Percentiles rank a stretch among this genome's conserved stretches.
Conservation (phyloP, 2,113 vertebrate species). For the Lathamus discolor region DNA sequence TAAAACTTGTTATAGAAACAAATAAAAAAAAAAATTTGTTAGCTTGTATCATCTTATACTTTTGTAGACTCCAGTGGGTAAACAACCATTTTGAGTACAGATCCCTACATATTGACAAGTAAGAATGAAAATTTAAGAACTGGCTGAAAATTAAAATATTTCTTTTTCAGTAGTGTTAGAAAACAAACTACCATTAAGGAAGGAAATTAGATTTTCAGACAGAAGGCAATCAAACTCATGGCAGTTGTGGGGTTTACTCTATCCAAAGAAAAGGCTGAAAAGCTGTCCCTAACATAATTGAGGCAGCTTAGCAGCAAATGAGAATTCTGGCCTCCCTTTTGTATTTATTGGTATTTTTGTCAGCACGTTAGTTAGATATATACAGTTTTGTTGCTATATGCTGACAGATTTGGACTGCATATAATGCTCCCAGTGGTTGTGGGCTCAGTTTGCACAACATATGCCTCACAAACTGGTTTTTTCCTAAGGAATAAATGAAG, state of each 20-base stretch:
- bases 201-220: neutral
- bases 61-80: neutral
- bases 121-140: neutral
- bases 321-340: conserved; percentile 21
- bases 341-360: conserved; percentile 4
- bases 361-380: conserved; percentile 5
- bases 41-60: neutral
- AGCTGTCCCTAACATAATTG: neutral
- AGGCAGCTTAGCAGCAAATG: neutral
- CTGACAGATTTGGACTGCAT: conserved; percentile 53
- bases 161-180: neutral
- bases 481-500: conserved; percentile 33
- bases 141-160: neutral
- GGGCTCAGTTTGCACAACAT: conserved; percentile 53
- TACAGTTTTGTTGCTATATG: conserved; percentile 15
- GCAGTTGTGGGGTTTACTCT: neutral
- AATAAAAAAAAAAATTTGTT: neutral
- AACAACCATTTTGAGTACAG: neutral
- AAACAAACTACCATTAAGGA: neutral
- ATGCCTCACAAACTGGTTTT: conserved; percentile 50
- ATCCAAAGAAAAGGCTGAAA: neutral
- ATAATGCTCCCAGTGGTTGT: conserved; percentile 13
- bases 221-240: neutral
- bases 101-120: neutral
- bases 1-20: neutral